These are phyloP conservation scores for Iselma pallidipennis DNA, from an alignment of 2,888 invertebrate species.

Conservation along the genomic window DNA sequence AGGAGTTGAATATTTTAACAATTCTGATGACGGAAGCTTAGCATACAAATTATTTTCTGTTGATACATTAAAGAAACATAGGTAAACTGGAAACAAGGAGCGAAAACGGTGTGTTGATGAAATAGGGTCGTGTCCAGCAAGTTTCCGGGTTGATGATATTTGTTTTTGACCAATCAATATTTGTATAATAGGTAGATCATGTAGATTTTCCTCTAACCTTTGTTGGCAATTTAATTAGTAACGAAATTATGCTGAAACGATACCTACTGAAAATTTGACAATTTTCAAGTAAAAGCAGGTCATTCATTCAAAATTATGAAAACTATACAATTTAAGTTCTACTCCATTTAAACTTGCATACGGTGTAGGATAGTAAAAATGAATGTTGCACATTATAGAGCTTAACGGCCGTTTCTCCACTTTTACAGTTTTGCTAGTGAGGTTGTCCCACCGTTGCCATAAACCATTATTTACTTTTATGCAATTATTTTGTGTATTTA, in stretches of 20 bases:
- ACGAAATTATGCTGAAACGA: neutral
- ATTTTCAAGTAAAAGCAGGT: no score
- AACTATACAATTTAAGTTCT: neutral
- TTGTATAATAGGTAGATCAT: neutral
- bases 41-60: no score
- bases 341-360: neutral
- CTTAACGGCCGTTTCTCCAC: neutral
- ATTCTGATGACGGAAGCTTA: no score
- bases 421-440: neutral
- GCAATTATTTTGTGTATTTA: no score
- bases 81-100: no score
- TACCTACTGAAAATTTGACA: no score
- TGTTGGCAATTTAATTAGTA: neutral
- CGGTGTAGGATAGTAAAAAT: neutral
- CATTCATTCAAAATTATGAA: neutral
- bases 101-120: neutral
- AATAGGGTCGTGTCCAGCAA: neutral
- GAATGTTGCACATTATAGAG: neutral
- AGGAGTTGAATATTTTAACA: no score
- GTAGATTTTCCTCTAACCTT: neutral
- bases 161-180: neutral
- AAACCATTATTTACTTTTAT: no score
- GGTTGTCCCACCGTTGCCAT: no score
- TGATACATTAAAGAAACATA: no score
- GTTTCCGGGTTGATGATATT: neutral